These are phyloP conservation scores for Hoplodrina blanda DNA, from an alignment of 2,888 invertebrate genomes.

Conservation along the genomic window DNA sequence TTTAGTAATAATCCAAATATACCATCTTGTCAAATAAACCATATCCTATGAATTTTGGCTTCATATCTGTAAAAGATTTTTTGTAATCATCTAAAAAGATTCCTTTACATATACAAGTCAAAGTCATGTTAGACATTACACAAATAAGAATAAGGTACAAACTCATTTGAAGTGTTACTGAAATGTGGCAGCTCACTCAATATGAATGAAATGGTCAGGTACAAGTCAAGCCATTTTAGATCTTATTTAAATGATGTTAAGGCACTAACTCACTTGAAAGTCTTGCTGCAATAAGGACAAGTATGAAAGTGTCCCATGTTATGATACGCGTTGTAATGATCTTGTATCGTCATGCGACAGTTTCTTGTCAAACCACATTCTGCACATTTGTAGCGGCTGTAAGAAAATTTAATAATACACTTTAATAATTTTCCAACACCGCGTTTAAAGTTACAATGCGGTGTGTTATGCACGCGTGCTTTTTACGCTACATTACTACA, in stretches of 20 bases:
- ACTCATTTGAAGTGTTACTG: neutral
- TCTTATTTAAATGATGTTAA: neutral
- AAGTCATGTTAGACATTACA: too few species aligned
- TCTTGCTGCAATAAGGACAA: constrained; percentile 76
- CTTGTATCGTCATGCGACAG: constrained; percentile 70
- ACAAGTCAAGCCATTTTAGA: constrained; percentile 4
- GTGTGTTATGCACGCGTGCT: too few species aligned
- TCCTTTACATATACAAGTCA: neutral
- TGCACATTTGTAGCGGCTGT: constrained; percentile 78
- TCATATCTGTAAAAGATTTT: too few species aligned
- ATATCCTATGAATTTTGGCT: too few species aligned
- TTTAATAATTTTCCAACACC: too few species aligned
- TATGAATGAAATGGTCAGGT: neutral
- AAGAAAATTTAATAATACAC: constrained; percentile 26
- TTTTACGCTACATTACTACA: too few species aligned
- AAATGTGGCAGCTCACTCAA: too few species aligned
- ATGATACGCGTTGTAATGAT: constrained; percentile 75
- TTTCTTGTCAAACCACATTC: constrained; percentile 74
- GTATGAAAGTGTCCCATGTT: constrained; percentile 47
- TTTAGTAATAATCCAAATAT: neutral
- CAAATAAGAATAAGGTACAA: neutral
- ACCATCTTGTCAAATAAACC: too few species aligned
- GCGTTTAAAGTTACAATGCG: too few species aligned
- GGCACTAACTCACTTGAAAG: constrained; percentile 75
- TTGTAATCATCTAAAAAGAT: too few species aligned